Evolutionary conservation across 2,797 vertebrate species (phyloP).

Genomic region (Gallinago nigripennis): DNA sequence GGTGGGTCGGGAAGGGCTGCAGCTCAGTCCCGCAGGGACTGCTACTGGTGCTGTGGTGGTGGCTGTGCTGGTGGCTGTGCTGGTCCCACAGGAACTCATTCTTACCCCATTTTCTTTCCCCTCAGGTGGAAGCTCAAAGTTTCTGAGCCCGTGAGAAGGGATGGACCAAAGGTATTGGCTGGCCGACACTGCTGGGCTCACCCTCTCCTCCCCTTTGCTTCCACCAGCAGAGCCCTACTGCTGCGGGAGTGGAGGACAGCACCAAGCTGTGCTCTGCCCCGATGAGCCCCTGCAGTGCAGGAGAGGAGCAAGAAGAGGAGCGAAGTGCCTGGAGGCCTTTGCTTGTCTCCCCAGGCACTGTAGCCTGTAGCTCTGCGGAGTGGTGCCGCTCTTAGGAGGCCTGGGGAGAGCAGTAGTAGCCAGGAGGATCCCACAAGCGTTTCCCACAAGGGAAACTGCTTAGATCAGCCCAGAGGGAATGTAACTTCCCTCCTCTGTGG

Average conservation of each 20-base stretch:
- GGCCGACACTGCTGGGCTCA: neutral
- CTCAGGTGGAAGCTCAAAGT: constrained; percentile 88
- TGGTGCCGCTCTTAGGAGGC: neutral
- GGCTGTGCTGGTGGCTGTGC: neutral
- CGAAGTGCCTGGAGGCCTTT: constrained; percentile 39
- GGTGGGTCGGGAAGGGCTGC: neutral
- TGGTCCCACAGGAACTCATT: neutral
- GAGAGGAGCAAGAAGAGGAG: neutral
- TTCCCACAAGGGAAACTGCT: neutral
- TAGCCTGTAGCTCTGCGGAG: neutral
- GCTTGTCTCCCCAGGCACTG: neutral
- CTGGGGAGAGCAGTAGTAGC: neutral
- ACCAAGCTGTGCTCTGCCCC: neutral
- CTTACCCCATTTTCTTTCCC: constrained; percentile 9
- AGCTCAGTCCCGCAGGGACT: neutral
- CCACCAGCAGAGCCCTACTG: neutral
- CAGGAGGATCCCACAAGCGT: neutral
- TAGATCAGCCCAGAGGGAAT: neutral
- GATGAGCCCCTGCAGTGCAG: fast-evolving
- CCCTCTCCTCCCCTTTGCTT: constrained; percentile 43
- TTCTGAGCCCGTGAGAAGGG: constrained; percentile 87
- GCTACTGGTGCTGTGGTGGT: neutral
- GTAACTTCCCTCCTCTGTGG: fast-evolving
- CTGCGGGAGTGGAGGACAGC: neutral
- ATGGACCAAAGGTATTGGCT: constrained; percentile 91